A percentile compares a stretch with the other conserved stretches of the same genome.
Evolutionary conservation across 2,113 vertebrate genomes (phyloP).

Genomic region (Apteryx mantelli): DNA sequence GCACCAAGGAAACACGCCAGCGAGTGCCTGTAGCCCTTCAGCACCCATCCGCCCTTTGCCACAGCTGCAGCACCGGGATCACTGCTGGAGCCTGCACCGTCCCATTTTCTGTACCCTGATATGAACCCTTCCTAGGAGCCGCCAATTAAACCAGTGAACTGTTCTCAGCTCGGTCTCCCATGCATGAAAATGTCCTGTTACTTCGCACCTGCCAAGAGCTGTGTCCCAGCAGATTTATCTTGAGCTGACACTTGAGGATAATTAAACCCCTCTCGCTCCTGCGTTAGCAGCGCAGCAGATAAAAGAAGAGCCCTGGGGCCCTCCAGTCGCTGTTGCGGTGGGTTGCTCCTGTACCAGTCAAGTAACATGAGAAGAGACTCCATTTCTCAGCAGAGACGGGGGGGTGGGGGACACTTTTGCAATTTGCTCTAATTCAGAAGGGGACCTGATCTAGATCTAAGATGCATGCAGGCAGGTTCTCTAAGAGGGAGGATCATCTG

Average conservation of each 20-base stretch:
- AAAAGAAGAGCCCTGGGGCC: conserved; percentile 29
- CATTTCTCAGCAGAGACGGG: not conserved
- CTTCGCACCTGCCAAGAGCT: conserved; percentile 63
- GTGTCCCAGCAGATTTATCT: conserved; percentile 65
- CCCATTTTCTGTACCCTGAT: conserved; percentile 38
- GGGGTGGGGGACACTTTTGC: not conserved
- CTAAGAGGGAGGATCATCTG: not conserved
- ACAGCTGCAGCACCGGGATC: not conserved
- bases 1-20: not conserved
- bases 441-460: not conserved
- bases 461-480: not conserved
- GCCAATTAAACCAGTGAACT: conserved; percentile 43
- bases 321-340: not conserved
- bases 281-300: not conserved
- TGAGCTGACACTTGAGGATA: conserved; percentile 66
- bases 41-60: conserved; percentile 6
- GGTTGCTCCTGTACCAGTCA: not conserved
- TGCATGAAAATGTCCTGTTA: conserved; percentile 61
- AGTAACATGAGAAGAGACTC: not conserved
- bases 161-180: conserved; percentile 47
- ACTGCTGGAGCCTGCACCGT: not conserved
- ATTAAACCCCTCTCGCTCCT: conserved; percentile 53
- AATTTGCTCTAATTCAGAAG: not conserved
- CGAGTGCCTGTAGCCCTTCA: not conserved
- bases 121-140: conserved; percentile 2